Evolutionary conservation across 2,888 invertebrate species (phyloP).

Genomic region (Lepas anatifera): DNA sequence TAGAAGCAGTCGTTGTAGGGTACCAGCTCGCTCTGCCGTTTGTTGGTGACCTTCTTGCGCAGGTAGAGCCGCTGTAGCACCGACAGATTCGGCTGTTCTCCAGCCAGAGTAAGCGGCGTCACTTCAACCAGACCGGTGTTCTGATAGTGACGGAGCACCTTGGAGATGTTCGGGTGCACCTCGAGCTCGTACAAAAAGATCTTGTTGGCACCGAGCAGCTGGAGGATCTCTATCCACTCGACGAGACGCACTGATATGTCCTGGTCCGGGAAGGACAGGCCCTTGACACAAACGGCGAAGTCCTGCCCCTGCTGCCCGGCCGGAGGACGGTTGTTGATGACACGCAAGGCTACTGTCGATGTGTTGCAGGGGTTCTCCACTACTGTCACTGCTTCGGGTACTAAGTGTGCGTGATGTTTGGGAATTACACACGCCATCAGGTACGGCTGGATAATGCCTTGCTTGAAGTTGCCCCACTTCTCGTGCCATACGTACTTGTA

Average conservation of each 20-base stretch:
- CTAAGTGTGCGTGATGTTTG: slow-evolving; percentile 40
- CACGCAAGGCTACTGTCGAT: slow-evolving; percentile 68
- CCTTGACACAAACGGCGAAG: slow-evolving; percentile 88
- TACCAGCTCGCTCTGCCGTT: slow-evolving; percentile 85
- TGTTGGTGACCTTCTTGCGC: slow-evolving; percentile 81
- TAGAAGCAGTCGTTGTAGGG: slow-evolving; percentile 95
- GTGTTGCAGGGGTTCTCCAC: slow-evolving; percentile 75
- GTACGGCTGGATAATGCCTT: slow-evolving; percentile 81
- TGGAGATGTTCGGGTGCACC: slow-evolving; percentile 80
- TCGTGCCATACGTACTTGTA: slow-evolving; percentile 90
- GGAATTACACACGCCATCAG: slow-evolving; percentile 80
- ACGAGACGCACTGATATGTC: slow-evolving; percentile 78
- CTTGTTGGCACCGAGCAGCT: slow-evolving; percentile 76
- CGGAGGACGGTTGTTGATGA: slow-evolving; percentile 60
- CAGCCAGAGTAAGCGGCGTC: slow-evolving; percentile 70
- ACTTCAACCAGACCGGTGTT: slow-evolving; percentile 54
- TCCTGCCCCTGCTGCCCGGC: slow-evolving; percentile 49
- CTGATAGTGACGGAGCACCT: slow-evolving; percentile 53
- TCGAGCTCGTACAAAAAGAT: slow-evolving; percentile 76
- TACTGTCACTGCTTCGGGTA: slow-evolving; percentile 71
- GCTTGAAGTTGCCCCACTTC: slow-evolving; percentile 88
- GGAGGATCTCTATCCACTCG: slow-evolving; percentile 86
- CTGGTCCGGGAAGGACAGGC: slow-evolving; percentile 81
- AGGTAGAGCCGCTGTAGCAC: slow-evolving; percentile 79
- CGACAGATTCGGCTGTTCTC: slow-evolving; percentile 79